Evolutionary conservation across 2,797 vertebrate genomes (phyloP).

Genomic region (Diglossa cyanea): DNA sequence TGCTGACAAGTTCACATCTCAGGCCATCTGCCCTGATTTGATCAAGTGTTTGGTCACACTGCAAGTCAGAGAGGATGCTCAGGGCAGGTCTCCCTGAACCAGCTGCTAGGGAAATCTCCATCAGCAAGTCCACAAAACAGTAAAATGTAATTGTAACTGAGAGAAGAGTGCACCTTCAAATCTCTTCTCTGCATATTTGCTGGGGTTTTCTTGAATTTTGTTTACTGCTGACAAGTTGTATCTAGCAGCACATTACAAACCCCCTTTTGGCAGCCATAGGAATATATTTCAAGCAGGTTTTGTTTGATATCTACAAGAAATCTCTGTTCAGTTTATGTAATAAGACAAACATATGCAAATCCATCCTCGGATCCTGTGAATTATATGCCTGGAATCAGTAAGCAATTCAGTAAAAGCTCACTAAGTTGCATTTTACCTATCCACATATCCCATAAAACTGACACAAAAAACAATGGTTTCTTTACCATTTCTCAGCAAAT

Average conservation of each 20-base stretch:
- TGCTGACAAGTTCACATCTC: slow-evolving; percentile 74
- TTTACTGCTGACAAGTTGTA: background rate
- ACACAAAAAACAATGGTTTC: slow-evolving; percentile 30
- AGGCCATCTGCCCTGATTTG: slow-evolving; percentile 72
- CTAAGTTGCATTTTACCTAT: slow-evolving; percentile 35
- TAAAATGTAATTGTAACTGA: background rate
- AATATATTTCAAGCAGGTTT: slow-evolving; percentile 24
- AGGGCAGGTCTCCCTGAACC: slow-evolving; percentile 65
- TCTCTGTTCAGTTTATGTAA: slow-evolving; percentile 40
- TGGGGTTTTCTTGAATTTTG: background rate
- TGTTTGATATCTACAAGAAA: slow-evolving; percentile 59
- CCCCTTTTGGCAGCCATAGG: background rate
- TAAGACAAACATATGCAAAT: slow-evolving; percentile 59
- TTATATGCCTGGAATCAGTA: slow-evolving; percentile 31
- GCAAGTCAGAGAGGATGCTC: slow-evolving; percentile 79
- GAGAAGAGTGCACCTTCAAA: background rate
- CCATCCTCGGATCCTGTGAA: background rate
- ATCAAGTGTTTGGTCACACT: slow-evolving; percentile 84
- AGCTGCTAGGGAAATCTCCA: background rate
- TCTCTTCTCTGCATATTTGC: background rate
- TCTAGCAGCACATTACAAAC: background rate
- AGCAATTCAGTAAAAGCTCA: slow-evolving; percentile 28
- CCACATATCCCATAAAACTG: slow-evolving; percentile 1
- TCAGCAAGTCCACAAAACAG: background rate
- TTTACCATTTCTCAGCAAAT: background rate